Evolutionary conservation across 2,888 invertebrate genomes (phyloP), one percentile per base, ranked within the genome.

Genomic region (Caenorhabditis auriculariae): DNA sequence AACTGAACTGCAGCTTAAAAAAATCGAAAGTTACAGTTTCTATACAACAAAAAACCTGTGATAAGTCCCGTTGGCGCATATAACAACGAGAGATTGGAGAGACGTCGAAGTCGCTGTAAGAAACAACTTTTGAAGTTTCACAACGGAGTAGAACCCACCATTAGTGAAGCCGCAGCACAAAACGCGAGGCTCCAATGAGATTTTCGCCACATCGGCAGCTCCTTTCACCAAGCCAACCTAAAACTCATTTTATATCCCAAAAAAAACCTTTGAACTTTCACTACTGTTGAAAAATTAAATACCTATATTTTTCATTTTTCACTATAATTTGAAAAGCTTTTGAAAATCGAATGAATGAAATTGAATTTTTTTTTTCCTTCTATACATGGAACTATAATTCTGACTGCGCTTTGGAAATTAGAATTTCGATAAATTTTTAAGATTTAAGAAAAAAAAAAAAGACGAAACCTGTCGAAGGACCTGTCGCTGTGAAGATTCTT

Each of bases 31-130:
- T n/a, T n/a, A n/a, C n/a, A n/a, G n/a, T n/a, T n/a, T n/a, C n/a
- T n/a, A n/a, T n/a, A n/a, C n/a, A n/a, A n/a, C n/a, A n/a, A n/a
- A n/a, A n/a, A n/a, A 60, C 50, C 60, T 54, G 53, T 66, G 63
- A 50, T 64, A 74, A 2, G 61, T 45, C 7, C 66, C 67, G 47
- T 70, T 66, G 6, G 60, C 28, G 41, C 69, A 68, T 21, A 74
- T 41, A 5, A 68, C 67, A 7, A 67, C 56, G 17, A 75, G 19
- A 1, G 58, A 58, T 49, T 64, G 63, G 17, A 59, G 39, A 3
- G 38, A 35, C 17, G 19, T 53, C 4, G 57, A 15, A 2, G 56
- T 47, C 9, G 46, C 64, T 50, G 54, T n/a, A 54, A 44, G 12
- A 24, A 23, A 49, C 7, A 32, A 7, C 26, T 43, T 21, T 24